Percentiles rank a stretch among this genome's conserved stretches.
Conservation (phyloP, 2,113 vertebrate genomes). For the Callopanchax toddi region DNA sequence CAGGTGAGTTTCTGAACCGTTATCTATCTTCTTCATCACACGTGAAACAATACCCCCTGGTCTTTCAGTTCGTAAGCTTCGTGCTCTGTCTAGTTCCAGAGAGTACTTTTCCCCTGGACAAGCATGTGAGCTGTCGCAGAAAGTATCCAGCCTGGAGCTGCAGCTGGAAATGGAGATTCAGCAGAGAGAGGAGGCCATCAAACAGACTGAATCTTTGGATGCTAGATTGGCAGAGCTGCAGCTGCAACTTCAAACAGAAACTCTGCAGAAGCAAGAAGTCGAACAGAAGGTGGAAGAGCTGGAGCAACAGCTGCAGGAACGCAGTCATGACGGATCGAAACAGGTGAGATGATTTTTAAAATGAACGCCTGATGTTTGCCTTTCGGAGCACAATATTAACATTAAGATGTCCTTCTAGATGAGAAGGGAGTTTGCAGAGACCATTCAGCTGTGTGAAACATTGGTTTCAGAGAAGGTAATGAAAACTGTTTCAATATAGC, state of each 20-base stretch:
- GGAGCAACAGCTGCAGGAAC: slow-evolving; percentile 52
- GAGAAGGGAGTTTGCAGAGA: slow-evolving; percentile 79
- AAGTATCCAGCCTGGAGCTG: slow-evolving; percentile 59
- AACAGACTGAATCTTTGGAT: slow-evolving; percentile 3
- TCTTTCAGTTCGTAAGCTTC: background rate
- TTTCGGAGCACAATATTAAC: background rate
- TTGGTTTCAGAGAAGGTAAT: slow-evolving; percentile 83
- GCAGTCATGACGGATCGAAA: slow-evolving; percentile 5
- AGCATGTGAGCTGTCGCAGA: slow-evolving; percentile 41
- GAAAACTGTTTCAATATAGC: no score
- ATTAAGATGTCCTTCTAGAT: slow-evolving; percentile 58
- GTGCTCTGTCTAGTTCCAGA: slow-evolving; percentile 34
- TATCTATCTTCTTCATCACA: no score
- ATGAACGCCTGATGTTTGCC: background rate
- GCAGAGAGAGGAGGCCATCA: slow-evolving; percentile 52
- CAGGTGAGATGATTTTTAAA: slow-evolving; percentile 51
- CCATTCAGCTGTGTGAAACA: slow-evolving; percentile 84
- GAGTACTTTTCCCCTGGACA: slow-evolving; percentile 17
- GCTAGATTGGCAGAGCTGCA: slow-evolving; percentile 48
- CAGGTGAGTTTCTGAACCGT: slow-evolving; percentile 40
- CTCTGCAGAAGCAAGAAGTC: slow-evolving; percentile 44
- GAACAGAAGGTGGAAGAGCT: slow-evolving; percentile 29
- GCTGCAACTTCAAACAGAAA: slow-evolving; percentile 42
- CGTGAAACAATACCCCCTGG: no score
- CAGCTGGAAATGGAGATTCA: slow-evolving; percentile 60